phyloP scores from a whole-genome alignment of 1,140 invertebrate genomes.

The Saccostrea cuccullata region DNA sequence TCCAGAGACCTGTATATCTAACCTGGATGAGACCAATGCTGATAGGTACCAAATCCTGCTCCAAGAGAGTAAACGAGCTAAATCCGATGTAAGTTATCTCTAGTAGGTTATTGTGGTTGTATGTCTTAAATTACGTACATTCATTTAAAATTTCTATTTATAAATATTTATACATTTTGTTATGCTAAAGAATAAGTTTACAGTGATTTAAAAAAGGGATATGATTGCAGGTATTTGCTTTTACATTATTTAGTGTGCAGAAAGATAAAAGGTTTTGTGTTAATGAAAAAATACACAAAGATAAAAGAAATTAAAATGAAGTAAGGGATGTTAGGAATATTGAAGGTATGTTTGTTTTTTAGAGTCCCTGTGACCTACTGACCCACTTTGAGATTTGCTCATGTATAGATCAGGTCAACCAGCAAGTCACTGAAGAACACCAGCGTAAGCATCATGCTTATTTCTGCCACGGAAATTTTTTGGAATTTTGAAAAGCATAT shows the following conservation, averaged over 20 bases:
- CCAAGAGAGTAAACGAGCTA: slow-evolving; percentile 80
- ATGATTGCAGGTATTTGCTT: no score
- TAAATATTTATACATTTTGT: no score
- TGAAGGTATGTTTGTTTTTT: slow-evolving; percentile 40
- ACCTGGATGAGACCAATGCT: slow-evolving; percentile 80
- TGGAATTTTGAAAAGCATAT: background rate
- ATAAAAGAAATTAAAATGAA: no score
- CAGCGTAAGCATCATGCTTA: slow-evolving; percentile 78
- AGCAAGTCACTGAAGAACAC: slow-evolving; percentile 82
- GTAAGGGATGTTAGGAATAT: no score
- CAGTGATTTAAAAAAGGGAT: no score
- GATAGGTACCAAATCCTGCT: slow-evolving; percentile 83
- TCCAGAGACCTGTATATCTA: slow-evolving; percentile 73
- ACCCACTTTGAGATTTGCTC: slow-evolving; percentile 86
- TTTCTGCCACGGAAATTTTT: background rate
- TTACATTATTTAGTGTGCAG: no score
- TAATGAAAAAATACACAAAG: no score
- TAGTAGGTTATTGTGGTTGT: no score
- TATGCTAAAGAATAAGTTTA: no score
- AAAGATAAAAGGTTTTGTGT: no score
- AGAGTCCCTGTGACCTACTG: slow-evolving; percentile 81
- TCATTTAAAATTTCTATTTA: no score
- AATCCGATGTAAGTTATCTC: slow-evolving; percentile 78
- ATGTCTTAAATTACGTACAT: no score
- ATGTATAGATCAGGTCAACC: slow-evolving; percentile 84